Percentiles rank a stretch among this genome's conserved stretches.
Conservation (phyloP, 2,888 invertebrate species). For the Eilema caniola region DNA sequence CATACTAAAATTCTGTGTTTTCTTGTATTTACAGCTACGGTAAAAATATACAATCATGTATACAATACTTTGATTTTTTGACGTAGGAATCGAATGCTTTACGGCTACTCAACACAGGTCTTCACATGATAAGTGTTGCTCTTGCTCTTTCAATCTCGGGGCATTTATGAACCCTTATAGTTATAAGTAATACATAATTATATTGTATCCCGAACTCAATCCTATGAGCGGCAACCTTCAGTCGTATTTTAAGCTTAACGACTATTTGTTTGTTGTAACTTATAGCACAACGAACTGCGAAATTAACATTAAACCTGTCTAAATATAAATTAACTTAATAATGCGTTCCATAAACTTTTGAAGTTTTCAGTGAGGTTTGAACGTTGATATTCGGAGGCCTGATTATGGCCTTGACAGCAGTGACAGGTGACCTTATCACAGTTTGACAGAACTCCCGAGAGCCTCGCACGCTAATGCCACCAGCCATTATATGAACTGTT, state of each 20-base stretch:
- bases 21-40: too few species aligned
- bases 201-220: neutral
- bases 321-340: conserved; percentile 9
- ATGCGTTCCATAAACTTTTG: neutral
- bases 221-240: neutral
- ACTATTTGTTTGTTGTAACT: neutral
- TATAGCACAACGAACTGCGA: neutral
- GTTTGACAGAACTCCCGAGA: conserved; percentile 39
- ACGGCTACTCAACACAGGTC: too few species aligned
- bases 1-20: too few species aligned
- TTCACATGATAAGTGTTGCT: too few species aligned
- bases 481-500: neutral
- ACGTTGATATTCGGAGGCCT: conserved; percentile 17
- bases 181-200: neutral
- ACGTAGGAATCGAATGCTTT: too few species aligned
- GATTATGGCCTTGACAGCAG: conserved; percentile 33
- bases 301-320: conserved; percentile 1
- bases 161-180: too few species aligned
- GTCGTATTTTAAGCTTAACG: neutral
- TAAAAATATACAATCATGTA: too few species aligned
- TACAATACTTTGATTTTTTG: too few species aligned
- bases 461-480: conserved; percentile 56
- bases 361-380: conserved; percentile 11
- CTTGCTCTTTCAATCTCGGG: too few species aligned
- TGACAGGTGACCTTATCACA: conserved; percentile 62